phyloP scores from a whole-genome alignment of 2,113 vertebrate species.

The Monopterus albus region DNA sequence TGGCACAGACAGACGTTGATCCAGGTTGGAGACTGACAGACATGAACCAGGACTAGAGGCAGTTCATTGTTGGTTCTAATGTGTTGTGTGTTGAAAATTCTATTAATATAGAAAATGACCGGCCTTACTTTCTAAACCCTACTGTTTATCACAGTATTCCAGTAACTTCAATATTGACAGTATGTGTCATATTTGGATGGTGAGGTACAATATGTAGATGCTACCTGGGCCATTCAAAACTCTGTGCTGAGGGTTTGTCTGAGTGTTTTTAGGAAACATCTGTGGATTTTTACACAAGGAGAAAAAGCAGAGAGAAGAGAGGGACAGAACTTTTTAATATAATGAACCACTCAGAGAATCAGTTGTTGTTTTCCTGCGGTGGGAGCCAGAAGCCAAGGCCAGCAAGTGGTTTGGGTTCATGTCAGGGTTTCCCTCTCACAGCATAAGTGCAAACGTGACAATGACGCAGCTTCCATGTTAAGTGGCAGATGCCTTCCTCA shows the following conservation, averaged over 20 bases:
- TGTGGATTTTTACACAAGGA: not conserved
- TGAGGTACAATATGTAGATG: slow-evolving; percentile 4
- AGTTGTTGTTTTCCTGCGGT: slow-evolving; percentile 61
- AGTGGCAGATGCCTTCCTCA: slow-evolving; percentile 37
- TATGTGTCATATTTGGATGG: slow-evolving; percentile 39
- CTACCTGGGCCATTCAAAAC: no score
- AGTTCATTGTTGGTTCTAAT: no score
- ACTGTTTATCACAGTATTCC: slow-evolving; percentile 3
- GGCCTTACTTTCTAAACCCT: no score
- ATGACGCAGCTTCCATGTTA: slow-evolving; percentile 60
- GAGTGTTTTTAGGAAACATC: slow-evolving; percentile 32
- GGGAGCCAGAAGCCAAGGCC: slow-evolving; percentile 46
- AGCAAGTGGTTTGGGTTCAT: slow-evolving; percentile 57
- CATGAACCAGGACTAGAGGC: no score
- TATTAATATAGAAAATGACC: no score
- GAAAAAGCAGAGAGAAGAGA: not conserved
- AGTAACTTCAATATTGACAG: slow-evolving; percentile 40
- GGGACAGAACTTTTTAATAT: slow-evolving; percentile 53
- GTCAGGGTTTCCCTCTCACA: slow-evolving; percentile 58
- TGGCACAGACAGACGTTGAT: no score
- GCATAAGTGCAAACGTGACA: slow-evolving; percentile 65
- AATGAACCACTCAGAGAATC: slow-evolving; percentile 66
- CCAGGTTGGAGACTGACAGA: no score
- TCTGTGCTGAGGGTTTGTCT: no score
- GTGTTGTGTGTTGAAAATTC: no score